Evolutionary conservation across 1,140 invertebrate species (phyloP), one percentile per base, ranked within the genome.

Genomic region (Conus ventricosus): DNA sequence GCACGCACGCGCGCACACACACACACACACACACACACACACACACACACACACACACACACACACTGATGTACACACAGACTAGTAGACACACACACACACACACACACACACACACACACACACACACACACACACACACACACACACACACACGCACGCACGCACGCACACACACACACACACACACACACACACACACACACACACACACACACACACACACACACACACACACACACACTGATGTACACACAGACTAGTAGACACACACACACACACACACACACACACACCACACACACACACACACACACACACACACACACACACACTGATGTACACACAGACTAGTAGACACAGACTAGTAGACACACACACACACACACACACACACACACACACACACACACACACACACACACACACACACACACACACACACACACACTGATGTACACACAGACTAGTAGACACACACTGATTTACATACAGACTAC

Each of bases 391-490:
- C 25, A 55, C 81, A 88, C 87, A 71, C 80, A 84, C 87, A 71
- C 81, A 84, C 87, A 53, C 87, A 83, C 76, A 53, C 78, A 51
- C 80, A 54, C 75, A 80, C 76, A n/a, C 39, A 81, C 51, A 80
- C 87, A 87, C 75, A 81, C 51, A 55, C 87, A 81, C 78, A 27
- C 87, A 81, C 85, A 75, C 67, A 86, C 85, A 86, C 63, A 75
- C 85, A 86, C 57, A 75, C n/a, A 86, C 85, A 15, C 81, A 82
- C 81, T 54, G 54, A 39, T 63, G 75, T 25, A 53, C 71, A 51
- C 8, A 51, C 60, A 86, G 55, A 39, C 6, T 2, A 15, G n/a
- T 60, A 86, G 60, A 76, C 23, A 75, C 71, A 75, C 15, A 86
- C 10, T 25, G n/a, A 60, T 25, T 23, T 60, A 39, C 13, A 25